Base-by-base conservation (phyloP, 1,140 invertebrate genomes). In the Drosophila obscura region DNA sequence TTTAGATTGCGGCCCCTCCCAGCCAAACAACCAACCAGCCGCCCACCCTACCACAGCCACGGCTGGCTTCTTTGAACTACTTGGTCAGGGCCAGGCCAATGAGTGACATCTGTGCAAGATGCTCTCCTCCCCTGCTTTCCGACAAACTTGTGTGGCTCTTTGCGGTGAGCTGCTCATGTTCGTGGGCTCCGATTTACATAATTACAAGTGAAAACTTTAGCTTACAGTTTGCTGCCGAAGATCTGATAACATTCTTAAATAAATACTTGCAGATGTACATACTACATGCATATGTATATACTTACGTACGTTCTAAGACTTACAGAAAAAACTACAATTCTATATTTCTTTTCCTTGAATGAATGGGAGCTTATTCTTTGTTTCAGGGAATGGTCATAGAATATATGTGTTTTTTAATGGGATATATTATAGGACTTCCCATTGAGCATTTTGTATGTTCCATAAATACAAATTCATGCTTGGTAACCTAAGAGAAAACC, bases 71-170 rank as follows among this genome's bases (percentile, higher is more conserved):
- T 77, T 77, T 64, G 73, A 69, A 77, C 64, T 45, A 75, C 52
- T 60, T 55, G 60, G 48, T 28, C 53, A 50, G 52, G 46, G 63
- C 59, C 26, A 55, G 41, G 59, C 59, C 72, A 55, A 43, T 43
- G 51, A 57, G 83, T 83, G 76, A 83, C 83, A 88, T 88, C 83
- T 80, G 77, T 48, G 55, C 44, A 64, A 77, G 73, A 80, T 73
- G 77, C 51, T 79, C 28, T 41, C 9, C 1, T n/a, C 31, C 9
- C 28, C 51, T 73, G 78, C 53, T 74, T 81, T 67, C 71, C 72
- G 83, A 82, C 83, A 81, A 81, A 85, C 81, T 88, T 69, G 83
- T 76, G 60, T 57, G 77, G 56, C 49, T 35, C 61, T 71, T 64
- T 76, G 81, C 61, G 73, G 73, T 66, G 28, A 46, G 50, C 28